phyloP scores from a whole-genome alignment of 2,888 invertebrate species.

The Lypha dubia region DNA sequence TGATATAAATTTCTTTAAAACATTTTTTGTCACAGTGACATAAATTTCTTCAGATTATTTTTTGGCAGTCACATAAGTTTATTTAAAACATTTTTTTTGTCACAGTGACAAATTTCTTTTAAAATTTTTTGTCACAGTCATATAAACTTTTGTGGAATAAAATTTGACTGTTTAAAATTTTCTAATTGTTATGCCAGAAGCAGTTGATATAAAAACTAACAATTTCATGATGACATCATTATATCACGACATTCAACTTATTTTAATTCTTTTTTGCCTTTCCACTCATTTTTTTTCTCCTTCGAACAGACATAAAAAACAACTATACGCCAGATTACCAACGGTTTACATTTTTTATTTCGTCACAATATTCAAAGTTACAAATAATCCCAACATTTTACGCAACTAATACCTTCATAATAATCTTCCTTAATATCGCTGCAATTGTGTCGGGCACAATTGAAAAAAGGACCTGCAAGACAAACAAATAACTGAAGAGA shows the following conservation, averaged over 20 bases:
- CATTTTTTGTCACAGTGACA: too few relatives aligned
- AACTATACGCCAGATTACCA: constrained; percentile 55
- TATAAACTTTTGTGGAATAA: too few relatives aligned
- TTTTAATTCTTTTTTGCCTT: neutral
- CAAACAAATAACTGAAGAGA: neutral
- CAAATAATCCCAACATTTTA: constrained; percentile 69
- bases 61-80: too few relatives aligned
- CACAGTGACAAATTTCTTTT: too few relatives aligned
- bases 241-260: neutral
- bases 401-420: constrained; percentile 68
- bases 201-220: too few relatives aligned
- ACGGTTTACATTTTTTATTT: constrained; percentile 47
- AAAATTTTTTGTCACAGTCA: too few relatives aligned
- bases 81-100: too few relatives aligned
- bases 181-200: too few relatives aligned
- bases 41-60: too few relatives aligned
- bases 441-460: constrained; percentile 41
- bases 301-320: neutral
- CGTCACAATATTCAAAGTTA: constrained; percentile 52
- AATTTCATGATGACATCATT: neutral
- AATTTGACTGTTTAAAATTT: too few relatives aligned
- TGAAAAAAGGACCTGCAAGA: constrained; percentile 14
- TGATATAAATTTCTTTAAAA: too few relatives aligned
- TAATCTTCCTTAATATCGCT: constrained; percentile 7
- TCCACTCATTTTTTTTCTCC: neutral